phyloP scores from a whole-genome alignment of 1,140 invertebrate species.

The Phthorimaea operculella region DNA sequence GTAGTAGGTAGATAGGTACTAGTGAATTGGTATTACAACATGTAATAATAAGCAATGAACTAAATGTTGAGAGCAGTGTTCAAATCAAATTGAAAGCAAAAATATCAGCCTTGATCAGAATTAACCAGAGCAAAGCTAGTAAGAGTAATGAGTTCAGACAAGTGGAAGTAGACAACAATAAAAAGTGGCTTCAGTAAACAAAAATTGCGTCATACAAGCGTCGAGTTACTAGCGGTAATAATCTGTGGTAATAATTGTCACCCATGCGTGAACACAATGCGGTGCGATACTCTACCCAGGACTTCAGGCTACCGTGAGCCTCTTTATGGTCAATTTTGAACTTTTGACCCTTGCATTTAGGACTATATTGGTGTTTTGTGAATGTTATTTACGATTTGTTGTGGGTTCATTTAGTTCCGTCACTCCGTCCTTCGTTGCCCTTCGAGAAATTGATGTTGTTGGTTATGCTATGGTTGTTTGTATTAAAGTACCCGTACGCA shows the following conservation, averaged over 20 bases:
- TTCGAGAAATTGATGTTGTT: constrained; percentile 14
- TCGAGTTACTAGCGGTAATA: constrained; percentile 4
- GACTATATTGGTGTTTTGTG: not conserved
- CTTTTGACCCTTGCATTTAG: not conserved
- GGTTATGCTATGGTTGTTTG: too few species aligned
- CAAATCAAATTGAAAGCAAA: too few species aligned
- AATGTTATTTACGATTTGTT: not conserved
- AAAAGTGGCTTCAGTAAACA: constrained; percentile 8
- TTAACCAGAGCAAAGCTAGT: not conserved
- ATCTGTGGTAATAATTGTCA: constrained; percentile 21
- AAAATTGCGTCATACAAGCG: constrained; percentile 15
- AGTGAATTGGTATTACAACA: too few species aligned
- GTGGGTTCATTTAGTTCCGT: constrained; percentile 9
- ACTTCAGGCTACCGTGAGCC: not conserved
- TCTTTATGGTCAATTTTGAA: not conserved
- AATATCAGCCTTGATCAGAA: not conserved
- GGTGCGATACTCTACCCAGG: not conserved
- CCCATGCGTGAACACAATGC: constrained; percentile 39
- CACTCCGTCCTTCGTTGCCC: constrained; percentile 24
- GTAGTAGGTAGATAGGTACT: too few species aligned
- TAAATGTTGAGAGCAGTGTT: too few species aligned
- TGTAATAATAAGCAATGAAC: too few species aligned
- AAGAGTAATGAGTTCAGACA: not conserved
- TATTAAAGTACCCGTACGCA: too few species aligned
- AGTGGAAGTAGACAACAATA: not conserved